phyloP scores from a whole-genome alignment of 37 sponge, comb jelly and placozoan genomes.

The Theonella swinhoei region DNA sequence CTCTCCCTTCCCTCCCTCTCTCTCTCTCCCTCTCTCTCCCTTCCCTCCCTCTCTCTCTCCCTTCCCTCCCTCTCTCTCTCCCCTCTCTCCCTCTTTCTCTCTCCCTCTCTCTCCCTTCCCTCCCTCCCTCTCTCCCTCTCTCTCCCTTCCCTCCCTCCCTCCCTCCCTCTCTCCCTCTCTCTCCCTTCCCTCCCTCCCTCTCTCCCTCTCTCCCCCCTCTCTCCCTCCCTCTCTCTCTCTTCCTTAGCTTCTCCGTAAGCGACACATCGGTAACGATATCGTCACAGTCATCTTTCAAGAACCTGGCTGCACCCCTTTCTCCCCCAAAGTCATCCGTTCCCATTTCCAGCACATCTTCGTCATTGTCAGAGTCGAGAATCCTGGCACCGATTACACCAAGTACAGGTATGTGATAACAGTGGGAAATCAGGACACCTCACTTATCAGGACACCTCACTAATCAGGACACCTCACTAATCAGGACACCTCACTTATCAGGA shows the following conservation, averaged over 20 bases:
- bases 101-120: background rate
- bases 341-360: conserved; percentile 98
- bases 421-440: too few relatives aligned
- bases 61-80: background rate
- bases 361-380: conserved; percentile 76
- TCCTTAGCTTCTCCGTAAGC: conserved; percentile 82
- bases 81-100: background rate
- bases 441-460: too few relatives aligned
- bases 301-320: conserved; percentile 83
- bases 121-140: background rate
- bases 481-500: too few relatives aligned
- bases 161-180: background rate
- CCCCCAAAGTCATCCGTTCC: conserved; percentile 82
- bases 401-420: conserved; percentile 55
- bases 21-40: background rate
- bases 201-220: background rate
- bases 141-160: conserved; percentile 1
- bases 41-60: background rate
- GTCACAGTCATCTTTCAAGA: conserved; percentile 98
- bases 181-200: background rate
- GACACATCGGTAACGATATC: conserved; percentile 99
- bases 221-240: background rate
- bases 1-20: background rate
- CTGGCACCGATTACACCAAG: conserved; percentile 48
- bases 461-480: too few relatives aligned